Base-by-base conservation (phyloP, 1,140 invertebrate species). In the Zaprionus capensis region DNA sequence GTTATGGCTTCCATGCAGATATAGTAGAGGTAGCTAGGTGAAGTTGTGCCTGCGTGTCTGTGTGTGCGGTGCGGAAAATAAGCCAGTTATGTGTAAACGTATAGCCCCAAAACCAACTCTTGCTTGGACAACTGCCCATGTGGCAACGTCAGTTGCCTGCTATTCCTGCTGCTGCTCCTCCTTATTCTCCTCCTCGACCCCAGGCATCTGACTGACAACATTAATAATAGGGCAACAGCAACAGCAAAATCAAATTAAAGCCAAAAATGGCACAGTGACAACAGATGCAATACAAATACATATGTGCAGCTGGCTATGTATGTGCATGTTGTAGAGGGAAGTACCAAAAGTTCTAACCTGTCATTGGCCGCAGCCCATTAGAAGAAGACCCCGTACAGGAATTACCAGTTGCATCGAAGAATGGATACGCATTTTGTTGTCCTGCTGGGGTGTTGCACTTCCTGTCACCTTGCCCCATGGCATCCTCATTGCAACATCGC, bases 201-300 rank as follows among this genome's bases (percentile, higher is more conserved):
- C 41, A 4, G n/a, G 2, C n/a, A 17, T 2, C 41, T 17, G n/a
- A 51, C 7, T 67, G 61, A 36, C 67, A 88, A 76, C 81, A 90
- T 85, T 87, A 87, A 88, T 88, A 88, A 88, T 68, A 74, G 22
- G 61, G 51, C 58, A 69, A 59, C 76, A 79, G 56, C 62, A 65
- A 36, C 64, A 66, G 38, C 67, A 49, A 24, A 88, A 88, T 84
- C 78, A 84, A 88, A 88, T 84, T 81, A 84, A 88, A 90, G 70
- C 64, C 75, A 55, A 65, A 80, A 63, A 24, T 71, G 22, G 49
- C 22, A 46, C 62, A 72, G 55, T 53, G 76, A 71, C 28, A 51
- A 46, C 15, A 56, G 46, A 20, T 15, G 5, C 44, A 49, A 49
- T 49, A 22, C 44, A 49, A 41, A 41, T 41, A 41, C 41, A 41